phyloP scores from a whole-genome alignment of 2,888 invertebrate genomes.

The Meteorus colon region DNA sequence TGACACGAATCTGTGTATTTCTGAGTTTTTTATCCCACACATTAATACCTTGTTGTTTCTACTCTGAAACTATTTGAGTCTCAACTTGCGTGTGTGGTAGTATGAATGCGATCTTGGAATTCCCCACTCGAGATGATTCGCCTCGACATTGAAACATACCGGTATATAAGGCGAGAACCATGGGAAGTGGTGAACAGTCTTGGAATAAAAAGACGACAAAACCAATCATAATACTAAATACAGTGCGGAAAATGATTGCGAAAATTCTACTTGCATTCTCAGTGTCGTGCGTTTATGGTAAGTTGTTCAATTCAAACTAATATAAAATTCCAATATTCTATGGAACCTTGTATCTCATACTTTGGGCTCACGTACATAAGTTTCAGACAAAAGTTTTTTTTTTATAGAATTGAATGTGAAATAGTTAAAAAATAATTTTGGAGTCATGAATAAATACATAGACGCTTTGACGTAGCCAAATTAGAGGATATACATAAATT shows the following conservation, averaged over 20 bases:
- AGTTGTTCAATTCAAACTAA: constrained; percentile 26
- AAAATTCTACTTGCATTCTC: constrained; percentile 45
- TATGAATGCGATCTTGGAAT: constrained; percentile 48
- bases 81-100: constrained; percentile 39
- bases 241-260: constrained; percentile 47
- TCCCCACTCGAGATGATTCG: constrained; percentile 54
- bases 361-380: too few relatives aligned
- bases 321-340: too few relatives aligned
- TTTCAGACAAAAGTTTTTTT: too few relatives aligned
- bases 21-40: not conserved
- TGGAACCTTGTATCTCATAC: too few relatives aligned
- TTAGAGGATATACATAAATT: too few relatives aligned
- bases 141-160: constrained; percentile 52
- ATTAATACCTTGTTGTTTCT: not conserved
- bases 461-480: too few relatives aligned
- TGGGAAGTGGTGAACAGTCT: constrained; percentile 47
- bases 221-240: constrained; percentile 3
- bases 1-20: not conserved
- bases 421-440: too few relatives aligned
- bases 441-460: too few relatives aligned
- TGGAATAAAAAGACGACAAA: constrained; percentile 13
- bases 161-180: constrained; percentile 55
- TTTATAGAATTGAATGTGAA: too few relatives aligned
- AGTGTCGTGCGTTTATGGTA: constrained; percentile 48
- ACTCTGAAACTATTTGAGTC: not conserved